Evolutionary conservation across 2,113 vertebrate genomes (phyloP).

Genomic region (Triplophysa dalaica): DNA sequence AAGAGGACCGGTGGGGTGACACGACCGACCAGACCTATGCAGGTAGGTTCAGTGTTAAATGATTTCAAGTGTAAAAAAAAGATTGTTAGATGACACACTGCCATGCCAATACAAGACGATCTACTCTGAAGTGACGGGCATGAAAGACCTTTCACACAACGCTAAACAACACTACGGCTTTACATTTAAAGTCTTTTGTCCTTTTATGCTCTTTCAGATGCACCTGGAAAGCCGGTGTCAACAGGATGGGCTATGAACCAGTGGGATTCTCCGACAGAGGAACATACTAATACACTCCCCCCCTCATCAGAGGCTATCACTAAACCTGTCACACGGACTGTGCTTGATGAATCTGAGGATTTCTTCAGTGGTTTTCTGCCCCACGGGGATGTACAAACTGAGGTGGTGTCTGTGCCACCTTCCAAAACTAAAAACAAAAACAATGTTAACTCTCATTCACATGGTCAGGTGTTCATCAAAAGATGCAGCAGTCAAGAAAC

Average conservation of each 20-base stretch:
- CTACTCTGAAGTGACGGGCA: too few species aligned
- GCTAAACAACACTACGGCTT: too few species aligned
- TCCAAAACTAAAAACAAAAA: conserved; percentile 75
- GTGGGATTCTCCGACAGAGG: conserved; percentile 83
- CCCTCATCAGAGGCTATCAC: conserved; percentile 90
- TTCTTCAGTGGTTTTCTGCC: conserved; percentile 97
- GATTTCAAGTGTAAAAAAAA: too few species aligned
- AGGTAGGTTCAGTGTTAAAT: conserved; percentile 68
- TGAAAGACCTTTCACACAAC: too few species aligned
- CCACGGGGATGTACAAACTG: conserved; percentile 74
- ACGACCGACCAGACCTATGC: conserved; percentile 74
- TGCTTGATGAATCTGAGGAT: conserved; percentile 93
- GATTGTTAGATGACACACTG: not conserved
- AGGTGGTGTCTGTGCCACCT: conserved; percentile 92
- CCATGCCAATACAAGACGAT: not conserved
- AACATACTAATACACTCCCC: conserved; percentile 68
- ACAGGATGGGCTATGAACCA: conserved; percentile 90
- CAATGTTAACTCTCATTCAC: conserved; percentile 49
- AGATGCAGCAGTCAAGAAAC: conserved; percentile 52
- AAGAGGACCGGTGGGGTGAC: conserved; percentile 88
- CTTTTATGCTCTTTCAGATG: conserved; percentile 54
- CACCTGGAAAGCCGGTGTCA: conserved; percentile 75
- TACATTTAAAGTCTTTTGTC: too few species aligned
- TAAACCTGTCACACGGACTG: conserved; percentile 90
- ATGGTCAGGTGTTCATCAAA: conserved; percentile 52